These are phyloP conservation scores for Puffinus mauretanicus DNA, from an alignment of 2,113 vertebrate genomes.

Conservation along the genomic window DNA sequence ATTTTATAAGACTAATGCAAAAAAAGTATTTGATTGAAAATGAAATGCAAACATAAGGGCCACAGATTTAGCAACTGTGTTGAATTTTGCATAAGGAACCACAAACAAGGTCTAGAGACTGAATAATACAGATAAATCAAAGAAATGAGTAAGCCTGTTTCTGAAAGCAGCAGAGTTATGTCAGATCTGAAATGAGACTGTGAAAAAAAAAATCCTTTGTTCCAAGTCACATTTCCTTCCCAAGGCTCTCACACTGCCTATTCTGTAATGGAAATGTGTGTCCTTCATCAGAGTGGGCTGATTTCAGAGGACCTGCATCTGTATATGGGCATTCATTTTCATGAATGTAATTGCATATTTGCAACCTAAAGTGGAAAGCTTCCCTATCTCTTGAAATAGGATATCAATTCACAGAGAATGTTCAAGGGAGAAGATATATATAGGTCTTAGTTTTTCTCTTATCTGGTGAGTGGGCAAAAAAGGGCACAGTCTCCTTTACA, in stretches of 20 bases:
- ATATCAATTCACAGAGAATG: background rate
- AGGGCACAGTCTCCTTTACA: background rate
- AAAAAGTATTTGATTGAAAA: constrained; percentile 7
- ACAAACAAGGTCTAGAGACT: background rate
- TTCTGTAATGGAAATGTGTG: background rate
- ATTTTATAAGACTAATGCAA: background rate
- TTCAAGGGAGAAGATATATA: background rate
- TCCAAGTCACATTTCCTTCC: background rate
- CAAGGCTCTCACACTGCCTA: background rate
- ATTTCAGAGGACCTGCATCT: background rate
- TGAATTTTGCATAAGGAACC: constrained; percentile 39
- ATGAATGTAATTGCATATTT: background rate
- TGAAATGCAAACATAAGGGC: background rate
- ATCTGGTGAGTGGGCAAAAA: background rate
- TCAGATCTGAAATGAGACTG: background rate
- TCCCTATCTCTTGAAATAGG: background rate
- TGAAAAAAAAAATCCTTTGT: background rate
- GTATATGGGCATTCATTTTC: background rate
- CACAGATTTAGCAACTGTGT: constrained; percentile 12
- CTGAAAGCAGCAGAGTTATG: background rate
- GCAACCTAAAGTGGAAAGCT: background rate
- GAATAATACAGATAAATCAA: constrained; percentile 15
- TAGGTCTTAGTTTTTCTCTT: background rate
- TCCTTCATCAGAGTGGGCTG: background rate
- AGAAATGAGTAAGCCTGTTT: background rate